Evolutionary conservation across 2,113 vertebrate species (phyloP), one percentile per base, ranked within the genome.

Genomic region (Bufo gargarizans): DNA sequence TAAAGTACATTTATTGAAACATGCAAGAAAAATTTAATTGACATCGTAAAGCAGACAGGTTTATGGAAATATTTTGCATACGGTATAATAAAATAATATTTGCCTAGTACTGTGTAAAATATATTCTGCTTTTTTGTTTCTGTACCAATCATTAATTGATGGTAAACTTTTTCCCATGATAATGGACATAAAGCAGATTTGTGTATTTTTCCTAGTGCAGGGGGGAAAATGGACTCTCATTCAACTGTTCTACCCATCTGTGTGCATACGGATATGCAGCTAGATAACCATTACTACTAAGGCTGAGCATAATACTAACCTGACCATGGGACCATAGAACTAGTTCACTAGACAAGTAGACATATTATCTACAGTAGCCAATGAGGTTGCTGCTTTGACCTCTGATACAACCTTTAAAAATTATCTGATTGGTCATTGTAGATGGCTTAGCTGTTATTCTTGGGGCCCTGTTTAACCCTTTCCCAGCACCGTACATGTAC

Each of bases 21-120:
- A 77, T 88, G 80, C 67, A 88, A 83, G 8, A 76, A 77, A 82
- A 88, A 83, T 87, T 12, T 88, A 88, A 88, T 88, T 83, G 86
- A 82, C 55, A 61, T 77, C 79, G 53, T 83, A 83, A 88, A 88
- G 56, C 20, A 45, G 67, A 82, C 49, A 50, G 67, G 69, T 88
- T 88, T 88, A 88, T 76, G 56, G 20, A 83, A 88, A 72, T 71
- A 83, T 83, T 83, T 83, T 88, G 80, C 80, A 88, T 83, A 77
- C 47, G 10, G n/a, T 82, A 74, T 63, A 43, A 49, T 88, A 83
- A 82, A 80, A 16, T 63, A 78, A 69, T 63, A 76, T 83, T 79
- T 77, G 43, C 43, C 5, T 1, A 53, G 77, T 45, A 58, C 8
- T 76, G 71, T 53, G 83, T 74, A 77, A 88, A 83, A 82, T 63